Percentiles rank a stretch among this genome's conserved stretches.
Evolutionary conservation across 2,113 vertebrate genomes (phyloP).

Genomic region (Pteronura brasiliensis): DNA sequence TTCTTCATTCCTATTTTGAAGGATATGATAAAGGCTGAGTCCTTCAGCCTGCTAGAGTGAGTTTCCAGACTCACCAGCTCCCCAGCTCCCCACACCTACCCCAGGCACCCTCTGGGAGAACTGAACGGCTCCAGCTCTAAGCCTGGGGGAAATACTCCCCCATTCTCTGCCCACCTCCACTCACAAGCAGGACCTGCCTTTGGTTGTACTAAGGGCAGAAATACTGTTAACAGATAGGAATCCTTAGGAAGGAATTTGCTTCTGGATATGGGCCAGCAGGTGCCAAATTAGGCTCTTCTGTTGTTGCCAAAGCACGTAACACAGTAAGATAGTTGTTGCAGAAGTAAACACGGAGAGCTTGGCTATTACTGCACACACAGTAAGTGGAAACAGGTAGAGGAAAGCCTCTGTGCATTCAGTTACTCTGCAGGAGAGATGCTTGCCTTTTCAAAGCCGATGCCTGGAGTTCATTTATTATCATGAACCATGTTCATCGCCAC

Average conservation of each 20-base stretch:
- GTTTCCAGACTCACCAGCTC: neutral
- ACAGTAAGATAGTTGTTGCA: neutral
- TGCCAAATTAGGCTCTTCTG: neutral
- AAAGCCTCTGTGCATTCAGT: neutral
- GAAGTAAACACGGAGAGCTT: neutral
- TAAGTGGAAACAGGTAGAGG: neutral
- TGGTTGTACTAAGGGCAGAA: neutral
- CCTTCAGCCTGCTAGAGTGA: neutral
- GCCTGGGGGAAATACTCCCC: neutral
- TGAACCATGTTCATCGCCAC: neutral
- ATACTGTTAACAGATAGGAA: neutral
- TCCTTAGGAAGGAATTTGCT: constrained; percentile 27
- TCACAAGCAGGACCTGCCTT: neutral
- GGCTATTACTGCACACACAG: neutral
- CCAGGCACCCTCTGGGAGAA: neutral
- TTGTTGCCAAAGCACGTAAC: constrained; percentile 23
- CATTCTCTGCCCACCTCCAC: neutral
- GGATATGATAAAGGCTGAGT: neutral
- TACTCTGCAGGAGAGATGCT: neutral
- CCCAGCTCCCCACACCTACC: neutral
- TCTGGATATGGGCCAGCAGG: constrained; percentile 18
- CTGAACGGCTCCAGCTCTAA: neutral
- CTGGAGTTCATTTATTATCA: neutral
- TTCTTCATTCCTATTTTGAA: neutral
- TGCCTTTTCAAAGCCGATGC: neutral